Percentiles rank a stretch among this genome's conserved stretches.
Evolutionary conservation across 2,113 vertebrate species (phyloP).

Genomic region (Okapia johnstoni): DNA sequence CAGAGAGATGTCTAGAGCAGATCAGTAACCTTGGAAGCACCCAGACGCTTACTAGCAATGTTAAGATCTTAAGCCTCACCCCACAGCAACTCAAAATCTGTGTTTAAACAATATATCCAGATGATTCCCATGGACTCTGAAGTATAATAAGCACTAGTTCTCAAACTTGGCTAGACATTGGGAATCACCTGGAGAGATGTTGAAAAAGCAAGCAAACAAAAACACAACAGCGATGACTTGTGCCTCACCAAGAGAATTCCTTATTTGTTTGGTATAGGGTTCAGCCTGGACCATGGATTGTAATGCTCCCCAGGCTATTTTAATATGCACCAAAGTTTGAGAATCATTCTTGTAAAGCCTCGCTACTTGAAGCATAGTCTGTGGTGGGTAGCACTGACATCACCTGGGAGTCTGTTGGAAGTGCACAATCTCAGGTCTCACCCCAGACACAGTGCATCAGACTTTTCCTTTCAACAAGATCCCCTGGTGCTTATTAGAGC

Average conservation of each 20-base stretch:
- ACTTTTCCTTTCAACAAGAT: not conserved
- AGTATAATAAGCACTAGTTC: not conserved
- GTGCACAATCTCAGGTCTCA: not conserved
- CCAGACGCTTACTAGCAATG: not conserved
- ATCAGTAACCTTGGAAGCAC: not conserved
- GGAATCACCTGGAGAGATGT: not conserved
- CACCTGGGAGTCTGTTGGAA: not conserved
- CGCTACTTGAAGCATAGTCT: not conserved
- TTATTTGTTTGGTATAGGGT: not conserved
- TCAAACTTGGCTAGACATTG: not conserved
- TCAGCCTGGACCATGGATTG: not conserved
- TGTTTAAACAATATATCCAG: not conserved
- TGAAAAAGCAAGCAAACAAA: not conserved
- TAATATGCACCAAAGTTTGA: not conserved
- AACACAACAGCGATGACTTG: not conserved
- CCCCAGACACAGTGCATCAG: not conserved
- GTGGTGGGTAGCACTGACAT: not conserved
- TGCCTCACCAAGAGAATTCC: not conserved
- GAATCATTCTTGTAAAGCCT: not conserved
- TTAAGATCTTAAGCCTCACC: not conserved
- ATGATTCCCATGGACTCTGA: not conserved
- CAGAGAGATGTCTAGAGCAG: not conserved
- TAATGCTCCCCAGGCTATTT: not conserved
- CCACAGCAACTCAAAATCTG: not conserved
- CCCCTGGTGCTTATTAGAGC: not conserved